phyloP scores from a whole-genome alignment of 2,113 vertebrate genomes.

The Aspiorhynchus laticeps region DNA sequence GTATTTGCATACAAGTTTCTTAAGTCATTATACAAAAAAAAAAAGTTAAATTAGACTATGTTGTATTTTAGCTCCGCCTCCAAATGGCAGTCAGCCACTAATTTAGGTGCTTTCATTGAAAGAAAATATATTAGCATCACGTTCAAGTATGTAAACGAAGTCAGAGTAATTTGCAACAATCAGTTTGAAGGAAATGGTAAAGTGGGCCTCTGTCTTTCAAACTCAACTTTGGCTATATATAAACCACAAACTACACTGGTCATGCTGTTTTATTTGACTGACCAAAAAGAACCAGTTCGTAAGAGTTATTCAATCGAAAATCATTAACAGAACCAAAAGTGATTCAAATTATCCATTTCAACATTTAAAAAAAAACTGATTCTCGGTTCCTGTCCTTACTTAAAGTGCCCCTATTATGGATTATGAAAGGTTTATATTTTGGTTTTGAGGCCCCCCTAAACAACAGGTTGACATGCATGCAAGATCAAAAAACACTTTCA shows the following conservation, averaged over 20 bases:
- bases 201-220: conserved; percentile 13
- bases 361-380: background rate
- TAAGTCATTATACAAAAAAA: no score
- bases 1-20: no score
- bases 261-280: conserved; percentile 50
- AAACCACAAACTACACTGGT: conserved; percentile 92
- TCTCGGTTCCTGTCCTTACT: no score
- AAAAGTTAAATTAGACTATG: no score
- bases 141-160: conserved; percentile 9
- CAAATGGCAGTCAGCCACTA: background rate
- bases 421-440: no score
- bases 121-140: background rate
- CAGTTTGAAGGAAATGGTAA: conserved; percentile 1
- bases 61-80: background rate
- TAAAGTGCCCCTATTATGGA: no score
- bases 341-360: background rate
- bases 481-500: no score
- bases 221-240: conserved; percentile 76
- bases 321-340: no score
- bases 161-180: conserved; percentile 12
- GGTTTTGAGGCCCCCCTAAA: no score
- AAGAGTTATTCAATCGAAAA: no score
- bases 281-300: no score
- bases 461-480: no score
- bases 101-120: background rate